These are phyloP conservation scores for Hipposideros armiger DNA, from an alignment of 2,113 vertebrate genomes.

Conservation along the genomic window DNA sequence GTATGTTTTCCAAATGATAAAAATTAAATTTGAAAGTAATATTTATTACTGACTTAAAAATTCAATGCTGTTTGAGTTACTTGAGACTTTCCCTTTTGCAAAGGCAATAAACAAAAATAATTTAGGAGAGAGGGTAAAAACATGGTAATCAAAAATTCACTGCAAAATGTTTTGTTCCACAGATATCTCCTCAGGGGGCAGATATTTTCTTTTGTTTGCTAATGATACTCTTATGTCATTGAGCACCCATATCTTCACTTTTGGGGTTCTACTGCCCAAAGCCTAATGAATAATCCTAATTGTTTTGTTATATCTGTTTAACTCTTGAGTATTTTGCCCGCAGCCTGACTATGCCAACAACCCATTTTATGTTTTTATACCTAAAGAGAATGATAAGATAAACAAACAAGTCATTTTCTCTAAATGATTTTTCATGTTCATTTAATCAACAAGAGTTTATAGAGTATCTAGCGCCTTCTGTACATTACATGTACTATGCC, in stretches of 20 bases:
- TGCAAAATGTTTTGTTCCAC: conserved; percentile 22
- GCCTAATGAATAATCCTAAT: conserved; percentile 71
- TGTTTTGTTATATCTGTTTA: conserved; percentile 46
- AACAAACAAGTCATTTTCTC: conserved; percentile 57
- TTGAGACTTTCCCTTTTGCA: background rate
- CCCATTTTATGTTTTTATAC: conserved; percentile 42
- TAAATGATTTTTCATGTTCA: conserved; percentile 25
- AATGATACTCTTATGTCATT: conserved; percentile 73
- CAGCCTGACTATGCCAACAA: conserved; percentile 25
- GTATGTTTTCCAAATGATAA: background rate
- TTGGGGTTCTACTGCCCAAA: conserved; percentile 64
- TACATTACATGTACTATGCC: background rate
- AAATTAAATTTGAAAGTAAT: background rate
- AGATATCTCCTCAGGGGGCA: background rate
- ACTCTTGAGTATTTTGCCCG: conserved; percentile 55
- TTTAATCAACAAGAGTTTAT: conserved; percentile 49
- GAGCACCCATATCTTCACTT: conserved; percentile 25
- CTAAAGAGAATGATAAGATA: background rate
- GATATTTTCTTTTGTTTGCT: conserved; percentile 55
- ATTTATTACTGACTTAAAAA: background rate
- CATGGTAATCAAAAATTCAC: conserved; percentile 41
- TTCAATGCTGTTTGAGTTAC: background rate
- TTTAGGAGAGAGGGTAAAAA: background rate
- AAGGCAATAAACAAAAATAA: background rate
- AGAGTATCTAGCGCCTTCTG: background rate